Percentiles rank a stretch among this genome's conserved stretches.
Evolutionary conservation across 2,888 invertebrate genomes (phyloP).

Genomic region (Horisme vitalbata): DNA sequence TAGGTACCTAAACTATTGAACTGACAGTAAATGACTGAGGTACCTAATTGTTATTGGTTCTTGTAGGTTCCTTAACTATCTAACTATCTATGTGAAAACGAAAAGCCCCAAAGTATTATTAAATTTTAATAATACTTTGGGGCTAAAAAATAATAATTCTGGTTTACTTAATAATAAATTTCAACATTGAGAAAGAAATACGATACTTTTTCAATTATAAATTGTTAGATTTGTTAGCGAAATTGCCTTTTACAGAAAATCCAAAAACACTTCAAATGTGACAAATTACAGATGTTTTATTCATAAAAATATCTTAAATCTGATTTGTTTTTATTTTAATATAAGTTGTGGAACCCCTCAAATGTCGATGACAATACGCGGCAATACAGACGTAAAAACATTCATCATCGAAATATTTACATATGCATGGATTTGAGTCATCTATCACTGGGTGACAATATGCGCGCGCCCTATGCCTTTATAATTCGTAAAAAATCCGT

Average conservation of each 20-base stretch:
- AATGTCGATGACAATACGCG: constrained; percentile 42
- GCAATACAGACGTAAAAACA: constrained; percentile 37
- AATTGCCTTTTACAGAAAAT: background rate
- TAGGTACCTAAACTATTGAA: no score
- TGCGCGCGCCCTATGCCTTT: constrained; percentile 59
- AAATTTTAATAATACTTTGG: no score
- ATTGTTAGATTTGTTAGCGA: no score
- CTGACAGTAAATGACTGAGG: no score
- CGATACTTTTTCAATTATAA: no score
- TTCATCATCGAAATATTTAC: constrained; percentile 64
- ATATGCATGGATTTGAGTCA: constrained; percentile 73
- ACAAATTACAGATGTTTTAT: constrained; percentile 22
- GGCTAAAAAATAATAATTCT: no score
- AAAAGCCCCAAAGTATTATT: no score
- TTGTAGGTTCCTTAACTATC: no score
- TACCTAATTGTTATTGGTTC: no score
- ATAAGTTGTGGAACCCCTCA: constrained; percentile 35
- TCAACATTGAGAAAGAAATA: no score
- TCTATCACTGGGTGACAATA: constrained; percentile 72
- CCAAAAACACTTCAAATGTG: constrained; percentile 12
- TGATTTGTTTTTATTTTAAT: constrained; percentile 37
- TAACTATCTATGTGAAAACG: no score
- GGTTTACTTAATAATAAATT: no score
- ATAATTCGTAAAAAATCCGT: constrained; percentile 23
- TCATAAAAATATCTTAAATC: constrained; percentile 25